Conservation (phyloP, 2,797 vertebrate genomes). For the Margarornis squamiger region DNA sequence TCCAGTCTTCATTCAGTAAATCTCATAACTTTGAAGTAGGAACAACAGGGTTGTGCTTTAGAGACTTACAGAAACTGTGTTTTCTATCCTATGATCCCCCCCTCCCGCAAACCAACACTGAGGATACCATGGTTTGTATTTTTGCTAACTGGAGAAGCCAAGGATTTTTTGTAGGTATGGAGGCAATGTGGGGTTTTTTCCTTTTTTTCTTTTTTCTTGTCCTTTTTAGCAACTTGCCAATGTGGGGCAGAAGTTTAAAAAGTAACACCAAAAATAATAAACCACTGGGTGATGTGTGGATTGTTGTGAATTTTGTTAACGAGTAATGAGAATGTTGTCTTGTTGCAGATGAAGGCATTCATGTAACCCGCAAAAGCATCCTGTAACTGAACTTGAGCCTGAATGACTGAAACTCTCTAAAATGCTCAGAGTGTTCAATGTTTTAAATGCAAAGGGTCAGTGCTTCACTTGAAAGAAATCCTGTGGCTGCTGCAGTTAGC, state of each 20-base stretch:
- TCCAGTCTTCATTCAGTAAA: conserved; percentile 75
- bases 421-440: conserved; percentile 53
- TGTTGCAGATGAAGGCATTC: conserved; percentile 55
- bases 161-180: conserved; percentile 69
- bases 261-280: conserved; percentile 61
- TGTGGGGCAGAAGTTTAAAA: conserved; percentile 22
- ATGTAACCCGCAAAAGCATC: conserved; percentile 53
- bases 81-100: conserved; percentile 75
- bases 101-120: conserved; percentile 63
- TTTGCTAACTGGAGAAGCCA: conserved; percentile 77
- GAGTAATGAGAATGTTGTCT: conserved; percentile 56
- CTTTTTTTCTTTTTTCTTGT: conserved; percentile 11
- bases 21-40: conserved; percentile 74
- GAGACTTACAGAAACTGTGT: conserved; percentile 84
- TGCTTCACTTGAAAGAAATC: conserved; percentile 74
- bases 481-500: conserved; percentile 83
- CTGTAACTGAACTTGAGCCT: conserved; percentile 48
- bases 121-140: conserved; percentile 82
- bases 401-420: conserved; percentile 58
- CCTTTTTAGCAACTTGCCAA: conserved; percentile 46
- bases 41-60: conserved; percentile 83
- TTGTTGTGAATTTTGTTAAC: conserved; percentile 31
- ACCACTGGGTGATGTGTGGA: conserved; percentile 47
- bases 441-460: conserved; percentile 53
- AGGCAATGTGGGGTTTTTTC: neutral